These are phyloP conservation scores for Echinarachnius parma DNA, from an alignment of 53 echinoderm and acorn worm genomes.

Conservation along the genomic window DNA sequence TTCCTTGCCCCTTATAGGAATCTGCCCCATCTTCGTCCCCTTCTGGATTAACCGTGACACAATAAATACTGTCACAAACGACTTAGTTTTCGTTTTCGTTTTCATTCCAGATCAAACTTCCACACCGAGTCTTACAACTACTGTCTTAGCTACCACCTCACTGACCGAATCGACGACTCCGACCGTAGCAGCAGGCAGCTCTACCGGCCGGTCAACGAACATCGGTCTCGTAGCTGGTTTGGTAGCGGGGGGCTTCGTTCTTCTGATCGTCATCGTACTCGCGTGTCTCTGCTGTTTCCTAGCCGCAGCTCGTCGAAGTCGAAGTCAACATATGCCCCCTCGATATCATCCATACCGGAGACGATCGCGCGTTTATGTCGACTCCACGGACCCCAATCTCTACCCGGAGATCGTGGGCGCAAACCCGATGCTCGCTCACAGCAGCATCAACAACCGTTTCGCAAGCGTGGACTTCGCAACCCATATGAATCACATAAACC, in stretches of 20 bases:
- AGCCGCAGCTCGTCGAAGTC: neutral
- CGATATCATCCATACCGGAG: neutral
- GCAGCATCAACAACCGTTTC: neutral
- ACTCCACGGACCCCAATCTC: constrained; percentile 10
- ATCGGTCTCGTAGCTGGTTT: constrained; percentile 7
- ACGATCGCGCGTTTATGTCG: neutral
- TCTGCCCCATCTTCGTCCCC: neutral
- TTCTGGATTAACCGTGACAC: neutral
- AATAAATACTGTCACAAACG: too few relatives aligned
- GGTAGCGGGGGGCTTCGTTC: neutral
- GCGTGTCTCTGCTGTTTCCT: neutral
- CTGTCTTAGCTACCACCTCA: neutral
- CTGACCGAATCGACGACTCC: neutral
- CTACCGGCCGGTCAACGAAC: neutral
- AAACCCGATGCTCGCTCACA: neutral
- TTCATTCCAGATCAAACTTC: too few relatives aligned
- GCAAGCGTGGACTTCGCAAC: neutral
- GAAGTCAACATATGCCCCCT: neutral
- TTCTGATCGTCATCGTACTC: neutral
- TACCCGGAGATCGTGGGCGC: constrained; percentile 30
- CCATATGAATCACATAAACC: too few relatives aligned
- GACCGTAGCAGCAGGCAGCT: neutral
- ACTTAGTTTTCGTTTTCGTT: too few relatives aligned
- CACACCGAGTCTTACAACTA: neutral
- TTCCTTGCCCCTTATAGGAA: too few relatives aligned